phyloP scores from a whole-genome alignment of 2,888 invertebrate species.

The Drosophila siamana region DNA sequence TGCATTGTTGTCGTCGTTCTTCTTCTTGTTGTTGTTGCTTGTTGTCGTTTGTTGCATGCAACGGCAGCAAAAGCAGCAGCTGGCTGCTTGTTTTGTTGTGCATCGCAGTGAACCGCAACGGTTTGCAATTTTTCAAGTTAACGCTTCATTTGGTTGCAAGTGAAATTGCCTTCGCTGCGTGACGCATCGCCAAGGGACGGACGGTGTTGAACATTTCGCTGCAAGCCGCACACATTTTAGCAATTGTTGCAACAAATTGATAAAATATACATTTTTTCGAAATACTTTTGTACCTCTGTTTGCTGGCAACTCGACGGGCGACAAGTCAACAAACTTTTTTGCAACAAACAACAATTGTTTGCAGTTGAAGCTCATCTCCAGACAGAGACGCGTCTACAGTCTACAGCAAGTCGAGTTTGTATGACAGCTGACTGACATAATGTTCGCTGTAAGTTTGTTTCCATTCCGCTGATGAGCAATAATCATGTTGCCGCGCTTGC shows the following conservation, averaged over 20 bases:
- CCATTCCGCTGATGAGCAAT: constrained; percentile 54
- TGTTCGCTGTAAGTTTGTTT: constrained; percentile 60
- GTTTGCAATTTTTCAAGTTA: constrained; percentile 72
- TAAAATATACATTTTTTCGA: constrained; percentile 10
- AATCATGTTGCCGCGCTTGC: constrained; percentile 36
- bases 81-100: constrained; percentile 36
- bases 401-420: constrained; percentile 31
- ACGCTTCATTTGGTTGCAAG: constrained; percentile 75
- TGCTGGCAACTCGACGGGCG: constrained; percentile 61
- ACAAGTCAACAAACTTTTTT: constrained; percentile 68
- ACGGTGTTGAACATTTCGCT: not conserved
- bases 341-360: constrained; percentile 46
- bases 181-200: not conserved
- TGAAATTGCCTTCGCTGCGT: constrained; percentile 56
- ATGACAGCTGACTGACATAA: constrained; percentile 78
- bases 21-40: no score
- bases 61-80: constrained; percentile 30
- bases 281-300: constrained; percentile 36
- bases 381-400: not conserved
- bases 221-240: not conserved
- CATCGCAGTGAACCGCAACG: constrained; percentile 75
- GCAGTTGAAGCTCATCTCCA: constrained; percentile 57
- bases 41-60: constrained; percentile 30
- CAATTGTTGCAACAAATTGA: constrained; percentile 7
- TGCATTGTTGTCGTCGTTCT: constrained; percentile 61